Evolutionary conservation across 2,888 invertebrate genomes (phyloP), one percentile per base, ranked within the genome.

Genomic region (Parochlus steinenii): DNA sequence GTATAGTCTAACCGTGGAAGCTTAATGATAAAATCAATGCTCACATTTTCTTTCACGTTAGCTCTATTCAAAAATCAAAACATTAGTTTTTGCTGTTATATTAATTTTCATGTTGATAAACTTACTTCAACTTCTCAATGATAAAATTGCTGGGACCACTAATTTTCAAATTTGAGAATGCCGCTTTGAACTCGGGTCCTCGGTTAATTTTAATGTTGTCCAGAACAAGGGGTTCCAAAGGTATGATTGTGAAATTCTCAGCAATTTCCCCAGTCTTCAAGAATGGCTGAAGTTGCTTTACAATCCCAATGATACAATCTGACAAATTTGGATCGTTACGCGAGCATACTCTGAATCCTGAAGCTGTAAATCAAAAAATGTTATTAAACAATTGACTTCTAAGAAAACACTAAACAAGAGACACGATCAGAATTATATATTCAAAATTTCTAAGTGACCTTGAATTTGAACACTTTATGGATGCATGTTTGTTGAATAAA

Each of bases 61-160:
- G 55, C 52, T 28, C 57, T 58, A 33, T 4, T n/a, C 43, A 44
- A 28, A 11, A 15, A 5, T 14, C 4, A 7, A 10, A 15, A 29
- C 8, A 14, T n/a, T n/a, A n/a, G n/a, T n/a, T n/a, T n/a, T n/a
- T n/a, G n/a, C 11, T 27, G 11, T 27, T 27, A 3, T 17, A 30
- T 17, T 30, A 17, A 17, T 33, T 11, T 18, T 11, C 24, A 33
- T 14, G n/a, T 20, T 3, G 10, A 17, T 4, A 30, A 5, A 39
- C 23, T 39, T 44, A 58, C 58, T 48, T 48, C 16, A 58, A 43
- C 34, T 55, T 53, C 39, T 57, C 55, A 17, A 58, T 56, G n/a
- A 48, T 46, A 36, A 58, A 58, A 41, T 55, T 50, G 38, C 58
- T 59, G 28, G 59, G 59, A 4, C 58, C 58, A 1, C 39, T 46